A percentile compares a stretch with the other conserved stretches of the same genome.
Conservation (phyloP, 2,888 invertebrate genomes). For the Nomada ferruginata region DNA sequence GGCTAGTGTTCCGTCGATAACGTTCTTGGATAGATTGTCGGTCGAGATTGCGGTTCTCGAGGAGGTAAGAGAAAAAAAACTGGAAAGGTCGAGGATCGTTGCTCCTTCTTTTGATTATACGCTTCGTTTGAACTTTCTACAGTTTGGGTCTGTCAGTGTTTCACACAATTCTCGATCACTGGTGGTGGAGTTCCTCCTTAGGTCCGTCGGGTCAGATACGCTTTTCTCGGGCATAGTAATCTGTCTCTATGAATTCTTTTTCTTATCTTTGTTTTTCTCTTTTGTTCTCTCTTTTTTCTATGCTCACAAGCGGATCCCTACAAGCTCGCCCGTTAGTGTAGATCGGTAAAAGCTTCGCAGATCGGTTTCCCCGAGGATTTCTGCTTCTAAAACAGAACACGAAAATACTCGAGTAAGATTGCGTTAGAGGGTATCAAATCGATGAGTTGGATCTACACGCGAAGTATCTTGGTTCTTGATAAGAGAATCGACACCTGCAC, state of each 20-base stretch:
- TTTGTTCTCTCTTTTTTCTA: background rate
- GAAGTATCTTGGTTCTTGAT: conserved; percentile 11
- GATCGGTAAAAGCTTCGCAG: conserved; percentile 82
- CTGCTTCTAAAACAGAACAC: conserved; percentile 81
- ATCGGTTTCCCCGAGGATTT: conserved; percentile 82
- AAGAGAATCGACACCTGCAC: background rate
- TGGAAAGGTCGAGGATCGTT: conserved; percentile 74
- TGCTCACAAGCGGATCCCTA: conserved; percentile 59
- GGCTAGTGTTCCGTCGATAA: conserved; percentile 19
- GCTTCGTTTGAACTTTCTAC: conserved; percentile 58
- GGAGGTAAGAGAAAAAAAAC: conserved; percentile 56
- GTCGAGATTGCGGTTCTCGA: conserved; percentile 20
- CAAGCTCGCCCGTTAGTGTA: conserved; percentile 76
- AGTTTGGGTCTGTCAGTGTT: conserved; percentile 46
- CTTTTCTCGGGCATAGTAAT: conserved; percentile 68
- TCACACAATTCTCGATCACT: conserved; percentile 67
- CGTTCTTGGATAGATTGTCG: conserved; percentile 25
- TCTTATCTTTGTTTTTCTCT: background rate
- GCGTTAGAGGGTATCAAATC: conserved; percentile 44
- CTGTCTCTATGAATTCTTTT: conserved; percentile 42
- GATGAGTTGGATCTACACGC: conserved; percentile 38
- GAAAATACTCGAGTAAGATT: conserved; percentile 69
- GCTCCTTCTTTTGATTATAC: conserved; percentile 66
- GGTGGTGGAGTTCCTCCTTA: conserved; percentile 77
- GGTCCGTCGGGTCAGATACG: conserved; percentile 71